These are phyloP conservation scores for Enteromius radiatus DNA, from an alignment of 2,797 vertebrate genomes.

Conservation along the genomic window DNA sequence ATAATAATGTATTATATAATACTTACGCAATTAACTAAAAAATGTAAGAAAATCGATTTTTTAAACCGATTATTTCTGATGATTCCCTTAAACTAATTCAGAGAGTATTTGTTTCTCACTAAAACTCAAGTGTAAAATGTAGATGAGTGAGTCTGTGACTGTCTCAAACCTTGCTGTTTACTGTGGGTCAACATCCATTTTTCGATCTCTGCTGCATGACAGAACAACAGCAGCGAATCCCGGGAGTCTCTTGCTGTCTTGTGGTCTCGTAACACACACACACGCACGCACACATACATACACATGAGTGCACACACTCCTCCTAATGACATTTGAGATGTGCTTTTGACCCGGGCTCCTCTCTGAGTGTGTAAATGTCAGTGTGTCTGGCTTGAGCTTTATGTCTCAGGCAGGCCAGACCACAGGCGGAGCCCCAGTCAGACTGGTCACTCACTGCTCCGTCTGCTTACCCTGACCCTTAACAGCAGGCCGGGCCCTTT, in stretches of 20 bases:
- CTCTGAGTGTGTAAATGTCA: conserved; percentile 49
- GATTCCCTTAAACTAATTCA: background rate
- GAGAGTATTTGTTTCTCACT: background rate
- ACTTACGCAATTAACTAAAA: background rate
- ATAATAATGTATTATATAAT: background rate
- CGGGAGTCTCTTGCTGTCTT: background rate
- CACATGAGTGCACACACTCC: background rate
- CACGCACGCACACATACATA: background rate
- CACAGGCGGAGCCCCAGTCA: conserved; percentile 7
- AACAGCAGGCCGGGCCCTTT: background rate
- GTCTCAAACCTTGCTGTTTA: too few species aligned
- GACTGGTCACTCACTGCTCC: conserved; percentile 5
- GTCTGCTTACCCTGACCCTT: conserved; percentile 28
- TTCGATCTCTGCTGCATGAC: conserved; percentile 10
- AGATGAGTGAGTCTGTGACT: background rate
- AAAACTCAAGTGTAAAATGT: background rate
- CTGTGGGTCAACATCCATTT: background rate
- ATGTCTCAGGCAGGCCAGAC: background rate
- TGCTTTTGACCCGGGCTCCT: conserved; percentile 25
- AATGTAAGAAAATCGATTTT: background rate
- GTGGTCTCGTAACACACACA: conserved; percentile 24
- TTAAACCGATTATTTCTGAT: background rate
- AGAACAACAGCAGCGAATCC: background rate
- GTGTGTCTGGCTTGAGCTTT: conserved; percentile 26
- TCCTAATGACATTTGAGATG: conserved; percentile 47